Evolutionary conservation across 2,888 invertebrate genomes (phyloP), one percentile per base, ranked within the genome.

Genomic region (Synergus umbraculus): DNA sequence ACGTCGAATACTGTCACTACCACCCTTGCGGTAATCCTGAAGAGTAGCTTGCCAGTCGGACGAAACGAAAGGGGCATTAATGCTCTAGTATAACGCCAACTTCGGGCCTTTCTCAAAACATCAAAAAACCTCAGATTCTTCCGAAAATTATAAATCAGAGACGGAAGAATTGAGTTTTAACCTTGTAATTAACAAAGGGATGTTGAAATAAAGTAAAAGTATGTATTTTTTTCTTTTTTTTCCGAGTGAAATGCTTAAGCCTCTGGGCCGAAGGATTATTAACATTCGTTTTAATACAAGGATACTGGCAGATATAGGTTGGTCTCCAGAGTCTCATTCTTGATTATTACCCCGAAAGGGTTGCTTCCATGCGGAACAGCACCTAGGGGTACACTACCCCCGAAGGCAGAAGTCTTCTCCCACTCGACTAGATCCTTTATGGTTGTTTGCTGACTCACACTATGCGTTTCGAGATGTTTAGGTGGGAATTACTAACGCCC

Each of bases 281-380:
- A 88, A 88, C 89, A 91, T 91, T 90, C 89, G 89, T 91, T 91
- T 90, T 91, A 91, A 91, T 91, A 89, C 84, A 76, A 79, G 85
- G 81, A 82, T 79, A 83, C 76, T 76, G 66, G 78, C 76, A 77
- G 84, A 83, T 84, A 85, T 84, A 87, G 87, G 84, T 82, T 54
- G 54, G 86, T 91, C 92, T 91, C 92, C 77, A 80, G 92, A 91
- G 92, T 84, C 87, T 89, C 92, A 90, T 92, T 91, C 87, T 85
- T 89, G 90, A 90, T 91, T 92, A 92, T 91, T 91, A 92, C 90
- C 83, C 88, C 87, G 88, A 91, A 92, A 91, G 92, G 92, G 92
- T 92, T 92, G 88, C 87, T 81, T 82, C 87, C 79, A 83, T 85
- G 84, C 83, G 86, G 85, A 91, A 92, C 87, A 88, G 89, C 87